These are phyloP conservation scores for Metaphire vulgaris DNA, from an alignment of 1,140 invertebrate genomes.

Conservation along the genomic window DNA sequence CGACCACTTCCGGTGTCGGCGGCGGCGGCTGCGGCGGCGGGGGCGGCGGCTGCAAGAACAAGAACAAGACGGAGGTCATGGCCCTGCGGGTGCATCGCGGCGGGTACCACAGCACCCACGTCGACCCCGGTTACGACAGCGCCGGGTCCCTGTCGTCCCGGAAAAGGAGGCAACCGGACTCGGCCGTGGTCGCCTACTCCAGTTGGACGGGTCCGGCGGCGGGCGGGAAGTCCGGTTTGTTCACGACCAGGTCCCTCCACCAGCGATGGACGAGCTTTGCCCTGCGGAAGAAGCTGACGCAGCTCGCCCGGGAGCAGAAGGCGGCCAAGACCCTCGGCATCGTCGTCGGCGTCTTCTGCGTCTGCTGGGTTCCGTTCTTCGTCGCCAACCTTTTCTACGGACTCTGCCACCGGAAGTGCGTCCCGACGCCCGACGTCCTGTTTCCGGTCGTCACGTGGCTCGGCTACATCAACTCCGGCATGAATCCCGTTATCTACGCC, in stretches of 20 bases:
- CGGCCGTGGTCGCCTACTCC: not conserved
- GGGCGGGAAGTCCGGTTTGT: not conserved
- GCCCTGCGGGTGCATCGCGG: slow-evolving; percentile 83
- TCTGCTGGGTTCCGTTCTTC: slow-evolving; percentile 37
- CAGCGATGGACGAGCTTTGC: slow-evolving; percentile 42
- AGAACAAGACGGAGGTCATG: slow-evolving; percentile 58
- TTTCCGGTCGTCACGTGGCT: slow-evolving; percentile 61
- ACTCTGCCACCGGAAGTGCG: slow-evolving; percentile 23
- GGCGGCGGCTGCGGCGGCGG: no score
- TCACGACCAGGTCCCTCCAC: slow-evolving; percentile 4
- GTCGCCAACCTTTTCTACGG: slow-evolving; percentile 32
- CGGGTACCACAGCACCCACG: slow-evolving; percentile 49
- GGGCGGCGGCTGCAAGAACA: slow-evolving; percentile 49
- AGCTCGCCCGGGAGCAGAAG: slow-evolving; percentile 58
- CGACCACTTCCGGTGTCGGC: slow-evolving; percentile 60
- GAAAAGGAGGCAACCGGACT: no score
- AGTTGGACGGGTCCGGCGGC: slow-evolving; percentile 42
- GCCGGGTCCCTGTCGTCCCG: not conserved
- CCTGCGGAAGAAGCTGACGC: slow-evolving; percentile 77
- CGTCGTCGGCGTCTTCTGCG: slow-evolving; percentile 35
- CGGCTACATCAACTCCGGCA: slow-evolving; percentile 62
- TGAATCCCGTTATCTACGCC: slow-evolving; percentile 96
- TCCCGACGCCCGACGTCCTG: slow-evolving; percentile 20
- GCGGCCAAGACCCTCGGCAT: slow-evolving; percentile 52
- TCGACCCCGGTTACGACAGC: slow-evolving; percentile 27